A percentile compares a stretch with the other conserved stretches of the same genome.
Conservation (phyloP, 2,113 vertebrate genomes). For the Platycercus adscitus region DNA sequence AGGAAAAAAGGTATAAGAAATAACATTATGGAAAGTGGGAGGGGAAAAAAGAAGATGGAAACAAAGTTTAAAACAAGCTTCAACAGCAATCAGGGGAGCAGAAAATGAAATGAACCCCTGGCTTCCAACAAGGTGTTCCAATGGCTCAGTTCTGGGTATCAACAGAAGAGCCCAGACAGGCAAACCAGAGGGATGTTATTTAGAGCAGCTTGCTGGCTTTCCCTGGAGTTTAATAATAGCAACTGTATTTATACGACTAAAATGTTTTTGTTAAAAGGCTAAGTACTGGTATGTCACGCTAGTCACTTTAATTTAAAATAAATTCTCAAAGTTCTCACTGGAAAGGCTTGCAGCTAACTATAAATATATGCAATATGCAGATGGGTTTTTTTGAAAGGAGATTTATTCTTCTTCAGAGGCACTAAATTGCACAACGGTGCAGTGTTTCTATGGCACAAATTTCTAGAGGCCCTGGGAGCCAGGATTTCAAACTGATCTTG, state of each 20-base stretch:
- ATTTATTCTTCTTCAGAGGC: conserved; percentile 49
- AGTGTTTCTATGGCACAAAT: not conserved
- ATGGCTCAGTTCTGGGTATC: not conserved
- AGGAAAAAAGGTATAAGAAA: not conserved
- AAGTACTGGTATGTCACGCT: conserved; percentile 62
- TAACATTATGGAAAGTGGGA: not conserved
- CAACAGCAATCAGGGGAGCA: not conserved
- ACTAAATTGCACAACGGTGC: not conserved
- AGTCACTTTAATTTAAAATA: conserved; percentile 68
- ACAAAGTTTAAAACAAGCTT: not conserved
- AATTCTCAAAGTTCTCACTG: conserved; percentile 65
- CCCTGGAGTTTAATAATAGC: conserved; percentile 68
- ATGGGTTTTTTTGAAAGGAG: conserved; percentile 39
- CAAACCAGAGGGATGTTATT: not conserved
- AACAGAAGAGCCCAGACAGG: not conserved
- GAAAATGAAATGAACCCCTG: not conserved
- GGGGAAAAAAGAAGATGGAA: not conserved
- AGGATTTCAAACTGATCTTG: not conserved
- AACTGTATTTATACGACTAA: conserved; percentile 59
- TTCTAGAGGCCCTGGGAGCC: not conserved
- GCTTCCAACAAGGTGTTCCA: not conserved
- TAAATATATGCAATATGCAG: conserved; percentile 58
- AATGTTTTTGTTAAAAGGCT: conserved; percentile 68
- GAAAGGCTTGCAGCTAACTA: conserved; percentile 64
- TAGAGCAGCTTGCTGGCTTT: conserved; percentile 49